Base-by-base conservation (phyloP, 2,888 invertebrate species). In the Diadegma fenestrale region DNA sequence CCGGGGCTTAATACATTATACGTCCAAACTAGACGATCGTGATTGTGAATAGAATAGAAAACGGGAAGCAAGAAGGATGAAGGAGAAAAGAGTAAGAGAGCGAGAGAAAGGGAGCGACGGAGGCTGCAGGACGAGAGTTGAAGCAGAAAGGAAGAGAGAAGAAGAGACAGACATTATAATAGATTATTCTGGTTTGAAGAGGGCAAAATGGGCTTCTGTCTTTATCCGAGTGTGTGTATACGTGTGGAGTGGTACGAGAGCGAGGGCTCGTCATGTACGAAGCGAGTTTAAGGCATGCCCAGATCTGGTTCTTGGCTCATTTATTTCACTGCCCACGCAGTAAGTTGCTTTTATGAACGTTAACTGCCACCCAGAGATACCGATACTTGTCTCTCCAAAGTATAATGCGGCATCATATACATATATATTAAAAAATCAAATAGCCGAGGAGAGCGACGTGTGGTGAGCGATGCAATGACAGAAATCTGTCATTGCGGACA, bases 321-420 rank as follows among this genome's bases (percentile, higher is more conserved):
- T 87, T 86, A 87, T 85, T 86, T 76, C 75, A 69, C 87, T 79
- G 85, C 87, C 87, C 87, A 87, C 87, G 87, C 87, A 86, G 79
- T 41, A 63, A 64, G 45, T 26, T 61, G 86, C 83, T 85, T 85
- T 86, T 86, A 87, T 86, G 82, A 88, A 85, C 85, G 87, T 86
- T 86, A 88, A 86, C 82, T 86, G 89, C 90, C 91, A 90, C 89
- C 86, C 88, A 87, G 80, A 89, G 90, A 90, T 89, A 91, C 90
- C 90, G 91, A 91, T 92, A 91, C 86, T 82, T 86, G 41, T 73
- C 76, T 73, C 79, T 76, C 41, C 8, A 37, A 69, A 37, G 45
- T 71, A n/a, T n/a, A 41, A 71, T 71, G 54, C 61, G 41, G 37
- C 51, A 64, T 45, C n/a, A 48, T 26, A 64, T 37, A 73, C 41